These are phyloP conservation scores for Gonocerus acuteangulatus DNA, from an alignment of 2,888 invertebrate species.

Conservation along the genomic window DNA sequence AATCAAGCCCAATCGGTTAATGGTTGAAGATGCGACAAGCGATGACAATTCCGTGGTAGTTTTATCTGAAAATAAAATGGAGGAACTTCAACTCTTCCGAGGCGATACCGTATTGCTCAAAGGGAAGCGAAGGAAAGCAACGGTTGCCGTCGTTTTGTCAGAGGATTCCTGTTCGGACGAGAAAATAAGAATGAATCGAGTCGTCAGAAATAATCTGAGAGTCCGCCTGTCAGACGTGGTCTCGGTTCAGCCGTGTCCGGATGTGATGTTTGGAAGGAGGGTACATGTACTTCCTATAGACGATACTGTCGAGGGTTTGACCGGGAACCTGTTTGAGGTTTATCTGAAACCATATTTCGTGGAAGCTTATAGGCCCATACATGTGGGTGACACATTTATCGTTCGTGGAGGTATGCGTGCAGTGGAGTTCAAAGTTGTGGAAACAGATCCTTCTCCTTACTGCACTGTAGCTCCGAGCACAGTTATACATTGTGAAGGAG, in stretches of 20 bases:
- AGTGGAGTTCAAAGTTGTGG: constrained; percentile 97
- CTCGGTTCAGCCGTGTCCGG: constrained; percentile 85
- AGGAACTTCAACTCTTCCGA: constrained; percentile 85
- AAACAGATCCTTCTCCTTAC: constrained; percentile 93
- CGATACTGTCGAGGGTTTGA: constrained; percentile 94
- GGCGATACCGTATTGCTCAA: constrained; percentile 95
- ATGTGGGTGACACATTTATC: constrained; percentile 95
- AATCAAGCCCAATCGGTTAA: constrained; percentile 90
- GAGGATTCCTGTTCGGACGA: constrained; percentile 93
- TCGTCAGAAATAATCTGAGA: constrained; percentile 87
- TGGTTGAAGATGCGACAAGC: constrained; percentile 94
- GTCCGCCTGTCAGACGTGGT: constrained; percentile 92
- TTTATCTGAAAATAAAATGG: constrained; percentile 96
- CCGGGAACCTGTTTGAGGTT: constrained; percentile 92
- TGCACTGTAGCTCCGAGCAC: constrained; percentile 99
- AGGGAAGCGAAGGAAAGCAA: constrained; percentile 93
- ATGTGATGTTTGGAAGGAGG: constrained; percentile 94
- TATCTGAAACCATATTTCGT: constrained; percentile 97
- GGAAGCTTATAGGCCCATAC: constrained; percentile 96
- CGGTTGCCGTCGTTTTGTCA: constrained; percentile 93
- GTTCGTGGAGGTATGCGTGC: constrained; percentile 97
- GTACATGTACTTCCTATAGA: constrained; percentile 91
- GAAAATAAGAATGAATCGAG: constrained; percentile 95
- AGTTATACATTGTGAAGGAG: constrained; percentile 97
- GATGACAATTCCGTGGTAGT: constrained; percentile 98